Percentiles rank a stretch among this genome's conserved stretches.
phyloP scores from a whole-genome alignment of 2,113 vertebrate genomes.

The Mustela lutreola region DNA sequence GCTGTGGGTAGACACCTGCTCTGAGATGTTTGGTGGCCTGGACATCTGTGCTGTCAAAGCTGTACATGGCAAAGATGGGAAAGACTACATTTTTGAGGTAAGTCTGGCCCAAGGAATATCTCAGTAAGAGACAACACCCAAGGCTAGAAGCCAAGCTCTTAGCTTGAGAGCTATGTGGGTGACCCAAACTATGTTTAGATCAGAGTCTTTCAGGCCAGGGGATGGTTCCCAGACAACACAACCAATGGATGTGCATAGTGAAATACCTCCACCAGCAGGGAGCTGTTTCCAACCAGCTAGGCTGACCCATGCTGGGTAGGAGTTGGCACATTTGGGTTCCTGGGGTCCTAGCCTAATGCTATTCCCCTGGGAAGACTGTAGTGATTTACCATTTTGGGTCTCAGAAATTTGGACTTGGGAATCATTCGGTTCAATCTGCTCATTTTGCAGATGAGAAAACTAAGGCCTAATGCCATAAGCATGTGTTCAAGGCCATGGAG shows the following conservation, averaged over 20 bases:
- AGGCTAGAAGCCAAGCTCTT: background rate
- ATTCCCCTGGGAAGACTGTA: background rate
- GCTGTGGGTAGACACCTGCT: conserved; percentile 97
- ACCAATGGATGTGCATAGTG: background rate
- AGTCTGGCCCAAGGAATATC: conserved; percentile 66
- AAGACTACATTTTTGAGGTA: conserved; percentile 99
- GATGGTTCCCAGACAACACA: background rate
- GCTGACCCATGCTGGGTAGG: background rate
- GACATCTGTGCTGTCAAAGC: conserved; percentile 99
- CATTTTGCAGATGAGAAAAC: conserved; percentile 9
- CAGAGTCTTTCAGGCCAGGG: background rate
- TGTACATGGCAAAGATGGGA: conserved; percentile 98
- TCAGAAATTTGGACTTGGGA: conserved; percentile 29
- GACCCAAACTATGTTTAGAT: background rate
- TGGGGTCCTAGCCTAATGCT: background rate
- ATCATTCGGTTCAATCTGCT: background rate
- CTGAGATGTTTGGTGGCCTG: conserved; percentile 97
- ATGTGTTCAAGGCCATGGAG: background rate
- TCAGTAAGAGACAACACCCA: background rate
- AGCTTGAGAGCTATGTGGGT: background rate
- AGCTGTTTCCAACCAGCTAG: background rate
- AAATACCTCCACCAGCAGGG: background rate
- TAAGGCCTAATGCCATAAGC: background rate
- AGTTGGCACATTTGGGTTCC: background rate
- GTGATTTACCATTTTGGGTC: background rate